These are phyloP conservation scores for Oryzias celebensis DNA, from an alignment of 2,113 vertebrate genomes.

Conservation along the genomic window DNA sequence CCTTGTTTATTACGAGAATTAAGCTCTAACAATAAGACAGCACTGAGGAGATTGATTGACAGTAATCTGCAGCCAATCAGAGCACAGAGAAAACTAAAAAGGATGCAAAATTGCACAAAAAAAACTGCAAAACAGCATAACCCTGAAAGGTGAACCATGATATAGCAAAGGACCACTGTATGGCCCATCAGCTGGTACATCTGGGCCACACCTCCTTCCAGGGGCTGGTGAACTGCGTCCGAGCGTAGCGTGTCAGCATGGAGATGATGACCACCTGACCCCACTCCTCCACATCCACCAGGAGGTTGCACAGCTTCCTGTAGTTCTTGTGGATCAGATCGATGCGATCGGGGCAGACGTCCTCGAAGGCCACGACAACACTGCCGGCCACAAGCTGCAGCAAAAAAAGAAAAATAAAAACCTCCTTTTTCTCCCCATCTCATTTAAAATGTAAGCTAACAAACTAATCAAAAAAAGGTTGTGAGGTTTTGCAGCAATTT, in stretches of 20 bases:
- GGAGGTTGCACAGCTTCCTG: conserved; percentile 93
- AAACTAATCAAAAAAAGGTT: conserved; percentile 7
- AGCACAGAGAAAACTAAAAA: too few species aligned
- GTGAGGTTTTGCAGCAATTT: conserved; percentile 1
- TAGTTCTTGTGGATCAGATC: conserved; percentile 98
- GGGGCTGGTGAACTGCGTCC: conserved; percentile 92
- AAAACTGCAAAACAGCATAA: too few species aligned
- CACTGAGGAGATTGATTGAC: too few species aligned
- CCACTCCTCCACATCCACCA: conserved; percentile 98
- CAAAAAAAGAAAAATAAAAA: neutral
- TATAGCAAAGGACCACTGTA: too few species aligned
- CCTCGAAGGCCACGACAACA: conserved; percentile 97
- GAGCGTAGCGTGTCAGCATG: conserved; percentile 95
- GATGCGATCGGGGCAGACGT: conserved; percentile 96
- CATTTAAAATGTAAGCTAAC: neutral
- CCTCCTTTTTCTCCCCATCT: neutral
- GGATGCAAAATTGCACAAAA: too few species aligned
- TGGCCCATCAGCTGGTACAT: too few species aligned
- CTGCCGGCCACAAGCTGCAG: conserved; percentile 92
- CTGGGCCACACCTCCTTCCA: conserved; percentile 87
- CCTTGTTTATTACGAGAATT: too few species aligned
- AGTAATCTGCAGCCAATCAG: too few species aligned
- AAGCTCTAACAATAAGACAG: too few species aligned
- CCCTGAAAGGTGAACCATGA: too few species aligned
- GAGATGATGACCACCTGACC: conserved; percentile 97